phyloP scores from a whole-genome alignment of 2,113 vertebrate genomes.

The Anolis carolinensis region DNA sequence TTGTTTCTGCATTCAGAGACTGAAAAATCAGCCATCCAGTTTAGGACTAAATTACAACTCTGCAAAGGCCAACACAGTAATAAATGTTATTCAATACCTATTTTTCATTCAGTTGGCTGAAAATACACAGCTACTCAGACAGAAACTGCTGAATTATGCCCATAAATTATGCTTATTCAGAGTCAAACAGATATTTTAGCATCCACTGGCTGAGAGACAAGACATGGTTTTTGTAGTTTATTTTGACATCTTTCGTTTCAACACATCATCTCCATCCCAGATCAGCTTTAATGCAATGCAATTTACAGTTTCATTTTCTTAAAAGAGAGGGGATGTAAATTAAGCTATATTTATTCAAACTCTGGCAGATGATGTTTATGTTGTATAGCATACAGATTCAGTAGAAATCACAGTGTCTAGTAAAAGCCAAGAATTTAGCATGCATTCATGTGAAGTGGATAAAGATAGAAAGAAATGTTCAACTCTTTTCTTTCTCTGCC shows the following conservation, averaged over 20 bases:
- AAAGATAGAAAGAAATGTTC: neutral
- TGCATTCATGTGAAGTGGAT: neutral
- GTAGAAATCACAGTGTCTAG: neutral
- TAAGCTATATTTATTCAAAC: neutral
- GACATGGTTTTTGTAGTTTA: slow-evolving; percentile 3
- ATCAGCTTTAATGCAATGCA: slow-evolving; percentile 13
- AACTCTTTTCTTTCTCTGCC: neutral
- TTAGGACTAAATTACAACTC: slow-evolving; percentile 28
- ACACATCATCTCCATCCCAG: neutral
- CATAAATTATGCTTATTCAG: slow-evolving; percentile 28
- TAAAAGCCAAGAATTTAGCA: neutral
- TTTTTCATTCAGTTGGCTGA: slow-evolving; percentile 38
- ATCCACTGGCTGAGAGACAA: neutral
- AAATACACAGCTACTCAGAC: slow-evolving; percentile 27
- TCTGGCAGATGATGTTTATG: neutral
- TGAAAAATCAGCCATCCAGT: slow-evolving; percentile 16
- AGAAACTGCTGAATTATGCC: slow-evolving; percentile 28
- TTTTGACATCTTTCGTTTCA: neutral
- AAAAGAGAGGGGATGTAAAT: neutral
- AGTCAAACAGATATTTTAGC: slow-evolving; percentile 24
- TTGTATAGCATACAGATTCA: neutral
- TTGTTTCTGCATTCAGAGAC: neutral
- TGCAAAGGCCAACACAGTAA: slow-evolving; percentile 44
- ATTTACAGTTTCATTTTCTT: neutral
- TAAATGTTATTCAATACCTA: neutral